A percentile compares a stretch with the other conserved stretches of the same genome.
Evolutionary conservation across 2,888 invertebrate species (phyloP).

Genomic region (Cheilosia soror): DNA sequence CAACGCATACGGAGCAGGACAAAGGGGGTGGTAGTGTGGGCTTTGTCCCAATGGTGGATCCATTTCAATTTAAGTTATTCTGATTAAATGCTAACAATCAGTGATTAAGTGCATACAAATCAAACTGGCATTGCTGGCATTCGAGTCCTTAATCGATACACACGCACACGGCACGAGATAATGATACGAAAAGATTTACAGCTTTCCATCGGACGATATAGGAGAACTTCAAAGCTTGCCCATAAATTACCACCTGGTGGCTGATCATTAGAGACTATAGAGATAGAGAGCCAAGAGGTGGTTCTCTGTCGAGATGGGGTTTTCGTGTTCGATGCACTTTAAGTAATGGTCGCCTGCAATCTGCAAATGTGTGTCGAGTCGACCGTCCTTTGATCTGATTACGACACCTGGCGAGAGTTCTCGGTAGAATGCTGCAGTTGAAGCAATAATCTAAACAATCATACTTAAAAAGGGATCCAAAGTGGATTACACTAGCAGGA

Average conservation of each 20-base stretch:
- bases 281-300: slow-evolving; percentile 25
- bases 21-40: neutral
- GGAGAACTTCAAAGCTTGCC: slow-evolving; percentile 58
- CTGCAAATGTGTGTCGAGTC: slow-evolving; percentile 15
- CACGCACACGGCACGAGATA: slow-evolving; percentile 30
- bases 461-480: slow-evolving; percentile 69
- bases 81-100: slow-evolving; percentile 76
- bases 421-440: slow-evolving; percentile 43
- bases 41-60: slow-evolving; percentile 44
- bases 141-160: slow-evolving; percentile 70
- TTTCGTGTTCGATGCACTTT: slow-evolving; percentile 68
- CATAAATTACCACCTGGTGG: slow-evolving; percentile 59
- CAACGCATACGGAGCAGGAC: neutral
- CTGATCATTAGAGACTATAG: slow-evolving; percentile 17
- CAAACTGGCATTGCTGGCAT: slow-evolving; percentile 67
- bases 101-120: slow-evolving; percentile 75
- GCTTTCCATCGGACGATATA: slow-evolving; percentile 51
- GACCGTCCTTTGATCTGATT: slow-evolving; percentile 56
- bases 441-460: slow-evolving; percentile 71
- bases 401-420: slow-evolving; percentile 6
- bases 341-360: slow-evolving; percentile 57
- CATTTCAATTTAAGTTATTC: slow-evolving; percentile 75
- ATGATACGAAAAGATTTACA: slow-evolving; percentile 59
- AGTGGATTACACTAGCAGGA: slow-evolving; percentile 62
- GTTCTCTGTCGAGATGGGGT: slow-evolving; percentile 51